Percentiles rank a stretch among this genome's conserved stretches.
Evolutionary conservation across 2,888 invertebrate species (phyloP).

Genomic region (Mythimna lalbum): DNA sequence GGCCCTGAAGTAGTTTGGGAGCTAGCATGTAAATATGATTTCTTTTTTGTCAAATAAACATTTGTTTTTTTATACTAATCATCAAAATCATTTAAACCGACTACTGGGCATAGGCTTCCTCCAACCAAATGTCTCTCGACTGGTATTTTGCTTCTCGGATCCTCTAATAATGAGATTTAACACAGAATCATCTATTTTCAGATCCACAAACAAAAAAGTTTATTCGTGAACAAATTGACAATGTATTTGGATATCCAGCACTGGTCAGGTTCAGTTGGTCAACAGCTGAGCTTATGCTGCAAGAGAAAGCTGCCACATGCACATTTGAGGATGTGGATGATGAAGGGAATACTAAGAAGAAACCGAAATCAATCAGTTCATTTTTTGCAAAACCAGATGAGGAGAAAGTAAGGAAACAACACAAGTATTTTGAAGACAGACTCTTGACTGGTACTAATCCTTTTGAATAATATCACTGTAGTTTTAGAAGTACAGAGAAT

Average conservation of each 20-base stretch:
- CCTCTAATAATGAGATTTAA: not conserved
- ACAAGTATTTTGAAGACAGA: slow-evolving; percentile 93
- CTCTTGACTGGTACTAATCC: slow-evolving; percentile 89
- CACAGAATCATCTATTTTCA: slow-evolving; percentile 75
- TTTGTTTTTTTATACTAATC: too few relatives aligned
- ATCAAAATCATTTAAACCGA: too few relatives aligned
- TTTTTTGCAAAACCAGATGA: slow-evolving; percentile 87
- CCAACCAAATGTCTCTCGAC: not conserved
- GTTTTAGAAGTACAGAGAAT: slow-evolving; percentile 37
- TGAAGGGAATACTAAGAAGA: slow-evolving; percentile 82
- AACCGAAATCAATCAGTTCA: slow-evolving; percentile 91
- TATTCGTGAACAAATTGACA: slow-evolving; percentile 94
- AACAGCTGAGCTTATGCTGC: slow-evolving; percentile 95
- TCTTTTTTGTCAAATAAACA: too few relatives aligned
- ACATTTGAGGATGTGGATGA: slow-evolving; percentile 93
- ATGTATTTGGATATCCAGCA: slow-evolving; percentile 98
- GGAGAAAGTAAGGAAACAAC: slow-evolving; percentile 87
- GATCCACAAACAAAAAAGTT: slow-evolving; percentile 99
- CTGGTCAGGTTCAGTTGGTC: slow-evolving; percentile 99
- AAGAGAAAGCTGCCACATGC: slow-evolving; percentile 93
- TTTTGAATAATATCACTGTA: slow-evolving; percentile 77
- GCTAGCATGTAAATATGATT: too few relatives aligned
- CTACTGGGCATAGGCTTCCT: too few relatives aligned
- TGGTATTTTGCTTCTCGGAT: not conserved
- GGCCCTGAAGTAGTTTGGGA: too few relatives aligned